A percentile compares a stretch with the other conserved stretches of the same genome.
Evolutionary conservation across 2,797 vertebrate species (phyloP).

Genomic region (Xiphorhynchus erythropygius): DNA sequence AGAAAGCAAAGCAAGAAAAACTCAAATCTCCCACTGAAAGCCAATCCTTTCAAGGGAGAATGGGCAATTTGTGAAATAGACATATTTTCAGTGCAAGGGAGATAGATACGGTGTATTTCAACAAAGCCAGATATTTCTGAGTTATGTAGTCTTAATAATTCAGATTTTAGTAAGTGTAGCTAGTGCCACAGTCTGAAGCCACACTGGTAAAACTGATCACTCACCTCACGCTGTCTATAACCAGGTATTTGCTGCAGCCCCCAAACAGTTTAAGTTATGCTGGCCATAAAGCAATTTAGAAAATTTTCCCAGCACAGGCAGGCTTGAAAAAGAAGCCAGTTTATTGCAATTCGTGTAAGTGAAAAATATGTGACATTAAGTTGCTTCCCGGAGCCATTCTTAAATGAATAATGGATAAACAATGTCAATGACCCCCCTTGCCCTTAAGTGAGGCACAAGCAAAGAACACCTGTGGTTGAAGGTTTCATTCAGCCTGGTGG

Average conservation of each 20-base stretch:
- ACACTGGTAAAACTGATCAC: not conserved
- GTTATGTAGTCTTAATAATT: not conserved
- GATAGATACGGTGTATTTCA: not conserved
- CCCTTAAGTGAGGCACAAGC: not conserved
- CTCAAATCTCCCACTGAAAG: not conserved
- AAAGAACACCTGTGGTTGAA: not conserved
- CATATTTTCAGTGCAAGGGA: not conserved
- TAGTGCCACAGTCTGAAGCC: not conserved
- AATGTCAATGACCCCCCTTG: not conserved
- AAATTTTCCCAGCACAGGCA: not conserved
- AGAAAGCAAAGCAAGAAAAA: constrained; percentile 20
- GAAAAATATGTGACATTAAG: constrained; percentile 21
- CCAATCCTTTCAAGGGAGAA: not conserved
- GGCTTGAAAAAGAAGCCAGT: constrained; percentile 9
- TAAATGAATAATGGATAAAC: constrained; percentile 50
- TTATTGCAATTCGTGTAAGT: constrained; percentile 6
- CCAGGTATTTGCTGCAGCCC: not conserved
- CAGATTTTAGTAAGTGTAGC: not conserved
- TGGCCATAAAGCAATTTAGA: not conserved
- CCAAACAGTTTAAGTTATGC: not conserved
- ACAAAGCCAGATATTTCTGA: not conserved
- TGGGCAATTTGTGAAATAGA: not conserved
- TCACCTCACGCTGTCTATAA: not conserved
- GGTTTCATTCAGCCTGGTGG: not conserved
- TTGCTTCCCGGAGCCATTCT: not conserved